phyloP scores from a whole-genome alignment of 2,888 invertebrate species.

The Acrobasis repandana region DNA sequence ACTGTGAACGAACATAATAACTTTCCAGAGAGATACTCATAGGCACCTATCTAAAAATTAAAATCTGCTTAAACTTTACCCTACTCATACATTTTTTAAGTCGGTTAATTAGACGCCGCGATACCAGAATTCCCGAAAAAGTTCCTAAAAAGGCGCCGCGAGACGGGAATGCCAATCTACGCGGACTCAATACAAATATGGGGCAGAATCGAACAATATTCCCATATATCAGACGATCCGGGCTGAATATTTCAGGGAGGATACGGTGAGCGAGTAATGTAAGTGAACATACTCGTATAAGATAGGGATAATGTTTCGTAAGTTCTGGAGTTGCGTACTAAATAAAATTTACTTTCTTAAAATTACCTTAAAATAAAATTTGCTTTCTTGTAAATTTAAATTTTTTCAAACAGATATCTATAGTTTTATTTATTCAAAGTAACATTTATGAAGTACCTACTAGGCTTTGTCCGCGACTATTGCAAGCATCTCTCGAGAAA shows the following conservation, averaged over 20 bases:
- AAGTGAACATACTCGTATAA: slow-evolving; percentile 7
- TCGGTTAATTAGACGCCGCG: slow-evolving; percentile 33
- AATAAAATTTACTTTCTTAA: background rate
- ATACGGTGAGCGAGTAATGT: background rate
- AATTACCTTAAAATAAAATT: too few relatives aligned
- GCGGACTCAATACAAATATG: slow-evolving; percentile 48
- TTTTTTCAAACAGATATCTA: too few relatives aligned
- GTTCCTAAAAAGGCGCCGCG: slow-evolving; percentile 32
- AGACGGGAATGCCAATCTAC: slow-evolving; percentile 54
- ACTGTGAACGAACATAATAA: too few relatives aligned
- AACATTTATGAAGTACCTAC: too few relatives aligned
- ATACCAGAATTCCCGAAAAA: slow-evolving; percentile 30
- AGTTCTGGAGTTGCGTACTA: background rate
- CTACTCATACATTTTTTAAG: background rate
- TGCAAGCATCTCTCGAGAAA: too few relatives aligned
- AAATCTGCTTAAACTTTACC: too few relatives aligned
- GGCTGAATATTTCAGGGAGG: slow-evolving; percentile 41
- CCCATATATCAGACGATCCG: slow-evolving; percentile 45
- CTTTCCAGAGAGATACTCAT: too few relatives aligned
- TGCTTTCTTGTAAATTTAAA: too few relatives aligned
- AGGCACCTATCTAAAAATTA: too few relatives aligned
- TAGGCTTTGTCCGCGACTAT: too few relatives aligned
- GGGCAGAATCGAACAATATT: slow-evolving; percentile 46
- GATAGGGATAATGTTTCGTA: background rate
- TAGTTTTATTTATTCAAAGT: too few relatives aligned